Conservation (phyloP, 1,140 invertebrate genomes). For the Antheraea mylitta region DNA sequence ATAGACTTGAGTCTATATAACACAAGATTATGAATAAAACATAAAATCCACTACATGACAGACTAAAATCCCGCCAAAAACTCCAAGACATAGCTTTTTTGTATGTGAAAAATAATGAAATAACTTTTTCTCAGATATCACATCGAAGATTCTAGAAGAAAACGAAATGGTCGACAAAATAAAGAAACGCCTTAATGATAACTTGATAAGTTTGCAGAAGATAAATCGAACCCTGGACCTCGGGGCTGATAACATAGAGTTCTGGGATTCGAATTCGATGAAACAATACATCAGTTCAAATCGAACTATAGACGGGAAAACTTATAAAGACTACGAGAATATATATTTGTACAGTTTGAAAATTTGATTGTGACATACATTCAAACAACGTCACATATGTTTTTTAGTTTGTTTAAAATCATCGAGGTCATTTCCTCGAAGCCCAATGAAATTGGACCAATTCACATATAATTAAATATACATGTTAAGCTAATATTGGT, state of each 20-base stretch:
- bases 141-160: slow-evolving; percentile 37
- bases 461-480: too few species aligned
- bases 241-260: slow-evolving; percentile 42
- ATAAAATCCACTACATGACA: too few species aligned
- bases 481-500: too few species aligned
- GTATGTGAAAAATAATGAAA: too few species aligned
- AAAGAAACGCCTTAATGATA: slow-evolving; percentile 53
- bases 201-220: slow-evolving; percentile 40
- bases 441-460: too few species aligned
- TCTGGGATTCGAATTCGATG: slow-evolving; percentile 46
- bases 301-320: slow-evolving; percentile 46
- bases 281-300: slow-evolving; percentile 47
- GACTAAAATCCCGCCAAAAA: too few species aligned
- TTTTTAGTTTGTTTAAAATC: not conserved
- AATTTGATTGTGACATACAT: not conserved
- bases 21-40: too few species aligned
- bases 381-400: not conserved
- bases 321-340: slow-evolving; percentile 40
- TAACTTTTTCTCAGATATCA: slow-evolving; percentile 39
- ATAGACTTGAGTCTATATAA: too few species aligned
- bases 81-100: too few species aligned
- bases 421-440: too few species aligned
- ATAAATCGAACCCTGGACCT: slow-evolving; percentile 42
- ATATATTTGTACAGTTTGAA: slow-evolving; percentile 9
- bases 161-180: slow-evolving; percentile 39